Percentiles rank a stretch among this genome's conserved stretches.
Evolutionary conservation across 2,888 invertebrate genomes (phyloP).

Genomic region (Lysandra bellargus): DNA sequence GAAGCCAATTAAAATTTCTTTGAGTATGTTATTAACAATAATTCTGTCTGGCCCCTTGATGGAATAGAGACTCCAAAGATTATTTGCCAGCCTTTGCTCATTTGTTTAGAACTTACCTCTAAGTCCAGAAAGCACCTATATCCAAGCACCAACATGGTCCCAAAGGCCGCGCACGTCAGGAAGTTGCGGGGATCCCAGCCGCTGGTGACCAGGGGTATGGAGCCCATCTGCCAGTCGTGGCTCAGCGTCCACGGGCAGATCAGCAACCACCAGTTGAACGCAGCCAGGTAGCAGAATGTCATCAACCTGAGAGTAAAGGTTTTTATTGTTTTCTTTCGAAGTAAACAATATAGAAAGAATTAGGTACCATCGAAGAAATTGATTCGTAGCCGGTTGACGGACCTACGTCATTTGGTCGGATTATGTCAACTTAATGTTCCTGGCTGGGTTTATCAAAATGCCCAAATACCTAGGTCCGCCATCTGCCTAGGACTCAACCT

Average conservation of each 20-base stretch:
- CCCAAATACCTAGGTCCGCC: no score
- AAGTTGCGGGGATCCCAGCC: constrained; percentile 86
- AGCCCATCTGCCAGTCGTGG: constrained; percentile 96
- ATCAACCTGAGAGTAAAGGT: constrained; percentile 80
- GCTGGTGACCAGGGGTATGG: constrained; percentile 88
- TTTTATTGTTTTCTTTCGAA: neutral
- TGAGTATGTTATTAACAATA: no score
- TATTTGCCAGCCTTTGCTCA: neutral
- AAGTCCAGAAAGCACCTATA: constrained; percentile 84
- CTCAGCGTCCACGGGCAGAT: constrained; percentile 88
- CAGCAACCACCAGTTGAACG: constrained; percentile 92
- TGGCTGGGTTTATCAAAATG: no score
- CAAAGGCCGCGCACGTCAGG: constrained; percentile 85
- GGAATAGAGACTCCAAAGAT: neutral
- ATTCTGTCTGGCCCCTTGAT: no score
- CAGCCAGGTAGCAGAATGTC: constrained; percentile 90
- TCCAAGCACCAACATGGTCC: constrained; percentile 82
- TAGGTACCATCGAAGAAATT: no score
- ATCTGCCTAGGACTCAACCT: no score
- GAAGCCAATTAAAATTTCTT: no score
- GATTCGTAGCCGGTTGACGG: no score
- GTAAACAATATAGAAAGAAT: no score
- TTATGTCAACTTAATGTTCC: no score
- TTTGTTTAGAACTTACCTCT: constrained; percentile 75
- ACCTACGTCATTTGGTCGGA: no score